These are phyloP conservation scores for Trimorus sp. DNA, from an alignment of 2,888 invertebrate species.

Conservation along the genomic window DNA sequence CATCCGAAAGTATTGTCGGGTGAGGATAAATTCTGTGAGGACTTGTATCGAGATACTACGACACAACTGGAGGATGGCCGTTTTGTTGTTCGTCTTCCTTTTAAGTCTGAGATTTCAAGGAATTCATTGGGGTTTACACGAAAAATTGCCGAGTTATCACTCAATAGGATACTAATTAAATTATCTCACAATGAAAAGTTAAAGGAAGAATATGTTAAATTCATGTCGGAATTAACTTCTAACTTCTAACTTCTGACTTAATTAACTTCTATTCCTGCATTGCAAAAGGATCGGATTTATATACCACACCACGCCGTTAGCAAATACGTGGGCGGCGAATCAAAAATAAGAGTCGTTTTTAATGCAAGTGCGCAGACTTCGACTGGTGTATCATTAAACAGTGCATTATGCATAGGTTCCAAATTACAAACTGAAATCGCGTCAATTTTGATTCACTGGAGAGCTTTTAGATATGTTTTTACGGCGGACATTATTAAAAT, in stretches of 20 bases:
- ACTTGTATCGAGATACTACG: neutral
- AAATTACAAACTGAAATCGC: too few species aligned
- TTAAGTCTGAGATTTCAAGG: too few species aligned
- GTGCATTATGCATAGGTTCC: neutral
- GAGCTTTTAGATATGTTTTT: neutral
- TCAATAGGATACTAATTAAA: too few species aligned
- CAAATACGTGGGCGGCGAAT: neutral
- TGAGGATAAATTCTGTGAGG: too few species aligned
- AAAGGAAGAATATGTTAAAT: neutral
- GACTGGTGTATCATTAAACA: constrained; percentile 16
- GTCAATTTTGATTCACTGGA: constrained; percentile 26
- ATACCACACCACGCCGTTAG: constrained; percentile 20
- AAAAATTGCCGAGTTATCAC: neutral
- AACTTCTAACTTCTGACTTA: neutral
- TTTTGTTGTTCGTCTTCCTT: neutral
- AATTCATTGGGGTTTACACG: neutral
- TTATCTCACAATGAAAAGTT: neutral
- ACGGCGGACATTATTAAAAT: constrained; percentile 18
- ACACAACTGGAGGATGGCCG: neutral
- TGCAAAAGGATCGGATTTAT: neutral
- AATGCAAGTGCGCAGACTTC: constrained; percentile 19
- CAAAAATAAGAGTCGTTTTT: too few species aligned
- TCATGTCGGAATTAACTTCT: neutral
- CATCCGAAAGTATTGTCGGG: too few species aligned
- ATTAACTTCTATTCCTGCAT: too few species aligned